Base-by-base conservation (phyloP, 2,113 vertebrate genomes). In the Platichthys flesus region DNA sequence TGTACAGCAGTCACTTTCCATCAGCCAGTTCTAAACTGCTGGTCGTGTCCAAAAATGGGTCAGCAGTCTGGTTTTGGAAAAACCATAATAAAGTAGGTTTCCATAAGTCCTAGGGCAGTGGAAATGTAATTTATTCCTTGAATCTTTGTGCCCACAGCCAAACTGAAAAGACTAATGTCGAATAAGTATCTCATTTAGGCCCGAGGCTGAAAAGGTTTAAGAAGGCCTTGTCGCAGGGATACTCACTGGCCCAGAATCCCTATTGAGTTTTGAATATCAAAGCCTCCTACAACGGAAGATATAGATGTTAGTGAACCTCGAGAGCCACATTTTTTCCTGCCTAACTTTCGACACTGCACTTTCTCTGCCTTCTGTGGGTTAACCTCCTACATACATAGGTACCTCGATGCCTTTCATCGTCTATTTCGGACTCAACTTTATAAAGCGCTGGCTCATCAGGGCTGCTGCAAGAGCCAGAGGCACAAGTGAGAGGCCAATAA, bases 141-240 rank as follows among this genome's bases (percentile, higher is more conserved):
- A 83, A 73, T 87, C 31, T 81, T 75, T 60, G 62, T 82, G 67
- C 79, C 73, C 61, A 52, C 55, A 71, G 82, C 75, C 61, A 79
- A 76, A 68, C 42, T 71, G 54, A 65, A 76, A 77, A 79, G 71
- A 72, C 78, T 77, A 82, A 84, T 82, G 69, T 89, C 71, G 84
- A 79, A 78, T 85, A 75, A 85, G 74, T 81, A 77, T 81, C 74
- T 85, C 75, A 79, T 81, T 83, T 70, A 78, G 64, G 83, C 85
- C 76, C 1, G 60, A 63, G 75, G 82, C 82, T 80, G 61, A 67
- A 67, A 35, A 47, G 63, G 82, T 26, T 79, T 77, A 84, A 82
- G 65, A 45, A 56, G 64, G 63, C 68, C 64, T 83, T 80, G 69
- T 81, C 82, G 40, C 57, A 37, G 37, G 52, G 71, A 78, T 68